Evolutionary conservation across 2,797 vertebrate genomes (phyloP).

Genomic region (Halcyon smyrnensis): DNA sequence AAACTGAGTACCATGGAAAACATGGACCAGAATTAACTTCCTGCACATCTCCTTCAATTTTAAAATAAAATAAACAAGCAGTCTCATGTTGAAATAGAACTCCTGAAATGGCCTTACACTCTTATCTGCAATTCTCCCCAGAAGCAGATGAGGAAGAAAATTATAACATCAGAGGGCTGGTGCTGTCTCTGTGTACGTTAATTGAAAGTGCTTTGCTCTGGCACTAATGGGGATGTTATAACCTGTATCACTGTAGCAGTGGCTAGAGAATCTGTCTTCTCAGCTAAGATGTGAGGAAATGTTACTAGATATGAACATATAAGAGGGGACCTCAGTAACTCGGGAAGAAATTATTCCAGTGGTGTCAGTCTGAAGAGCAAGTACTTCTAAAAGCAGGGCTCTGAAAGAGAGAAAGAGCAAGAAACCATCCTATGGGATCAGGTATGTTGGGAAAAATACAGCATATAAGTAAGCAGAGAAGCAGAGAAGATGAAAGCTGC

Average conservation of each 20-base stretch:
- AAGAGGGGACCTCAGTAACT: not conserved
- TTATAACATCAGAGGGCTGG: rapidly evolving
- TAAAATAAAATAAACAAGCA: not conserved
- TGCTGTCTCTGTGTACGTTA: not conserved
- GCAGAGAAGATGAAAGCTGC: not conserved
- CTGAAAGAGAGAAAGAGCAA: not conserved
- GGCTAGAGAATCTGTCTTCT: not conserved
- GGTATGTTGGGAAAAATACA: not conserved
- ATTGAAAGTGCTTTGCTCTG: not conserved
- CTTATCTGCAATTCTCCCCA: not conserved
- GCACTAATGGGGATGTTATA: not conserved
- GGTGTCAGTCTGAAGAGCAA: not conserved
- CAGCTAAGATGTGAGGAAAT: not conserved
- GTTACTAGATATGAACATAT: not conserved
- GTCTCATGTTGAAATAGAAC: not conserved
- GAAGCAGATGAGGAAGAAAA: not conserved
- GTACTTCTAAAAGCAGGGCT: not conserved
- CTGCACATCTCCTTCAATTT: not conserved
- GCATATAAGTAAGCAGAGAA: not conserved
- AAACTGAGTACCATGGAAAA: not conserved
- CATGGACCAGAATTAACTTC: not conserved
- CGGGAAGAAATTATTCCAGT: not conserved
- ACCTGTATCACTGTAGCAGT: not conserved
- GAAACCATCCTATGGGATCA: not conserved
- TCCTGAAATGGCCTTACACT: not conserved